A percentile compares a stretch with the other conserved stretches of the same genome.
Conservation (phyloP, 2,113 vertebrate species). For the Chionomys nivalis region DNA sequence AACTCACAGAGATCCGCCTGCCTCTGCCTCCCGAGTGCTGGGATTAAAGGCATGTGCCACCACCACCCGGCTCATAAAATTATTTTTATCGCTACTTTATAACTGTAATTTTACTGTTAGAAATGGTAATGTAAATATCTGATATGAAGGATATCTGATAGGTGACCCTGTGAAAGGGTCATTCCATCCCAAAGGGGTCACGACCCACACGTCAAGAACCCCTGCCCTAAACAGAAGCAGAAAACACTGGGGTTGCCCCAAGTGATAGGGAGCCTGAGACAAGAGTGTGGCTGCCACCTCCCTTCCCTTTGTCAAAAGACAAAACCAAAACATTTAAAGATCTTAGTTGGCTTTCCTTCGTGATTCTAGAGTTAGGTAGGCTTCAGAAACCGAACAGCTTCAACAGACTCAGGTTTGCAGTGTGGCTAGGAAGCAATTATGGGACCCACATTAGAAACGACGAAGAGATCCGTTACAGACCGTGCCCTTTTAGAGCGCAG, state of each 20-base stretch:
- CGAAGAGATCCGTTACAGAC: background rate
- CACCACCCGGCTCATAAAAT: no score
- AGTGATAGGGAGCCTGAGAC: background rate
- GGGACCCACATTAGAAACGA: background rate
- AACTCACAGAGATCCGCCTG: no score
- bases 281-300: background rate
- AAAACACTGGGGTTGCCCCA: background rate
- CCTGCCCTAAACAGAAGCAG: background rate
- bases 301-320: background rate
- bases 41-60: no score
- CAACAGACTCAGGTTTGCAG: background rate
- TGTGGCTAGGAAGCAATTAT: background rate
- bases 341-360: background rate
- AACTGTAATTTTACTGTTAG: background rate
- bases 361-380: background rate
- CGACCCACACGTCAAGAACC: background rate
- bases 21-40: no score
- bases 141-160: background rate
- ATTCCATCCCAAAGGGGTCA: background rate
- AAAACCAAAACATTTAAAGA: background rate
- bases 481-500: background rate
- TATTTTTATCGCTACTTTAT: background rate
- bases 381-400: background rate
- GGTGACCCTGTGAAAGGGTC: background rate
- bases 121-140: background rate